Evolutionary conservation across 2,797 vertebrate species (phyloP).

Genomic region (Phoeniculus purpureus): DNA sequence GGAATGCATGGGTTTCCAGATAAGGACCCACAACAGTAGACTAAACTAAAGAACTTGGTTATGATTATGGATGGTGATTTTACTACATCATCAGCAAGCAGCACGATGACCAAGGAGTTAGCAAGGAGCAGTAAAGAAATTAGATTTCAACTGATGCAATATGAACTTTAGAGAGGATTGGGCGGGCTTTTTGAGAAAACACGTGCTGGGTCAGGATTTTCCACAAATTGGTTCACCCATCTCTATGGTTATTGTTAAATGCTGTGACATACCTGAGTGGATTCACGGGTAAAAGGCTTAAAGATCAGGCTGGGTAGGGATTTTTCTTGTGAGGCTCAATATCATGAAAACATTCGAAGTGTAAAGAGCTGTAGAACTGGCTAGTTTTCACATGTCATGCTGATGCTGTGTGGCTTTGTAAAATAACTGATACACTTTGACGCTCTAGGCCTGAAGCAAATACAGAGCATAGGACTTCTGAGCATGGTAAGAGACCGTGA

Average conservation of each 20-base stretch:
- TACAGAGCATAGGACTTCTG: constrained; percentile 69
- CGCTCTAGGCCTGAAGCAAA: constrained; percentile 81
- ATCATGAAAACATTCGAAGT: constrained; percentile 81
- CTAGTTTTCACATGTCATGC: constrained; percentile 85
- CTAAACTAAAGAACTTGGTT: background rate
- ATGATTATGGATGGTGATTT: background rate
- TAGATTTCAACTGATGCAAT: background rate
- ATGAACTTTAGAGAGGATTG: background rate
- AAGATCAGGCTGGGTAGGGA: constrained; percentile 61
- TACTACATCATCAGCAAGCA: background rate
- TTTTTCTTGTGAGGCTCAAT: constrained; percentile 80
- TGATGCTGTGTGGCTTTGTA: constrained; percentile 78
- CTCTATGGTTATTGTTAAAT: constrained; percentile 45
- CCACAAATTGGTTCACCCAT: background rate
- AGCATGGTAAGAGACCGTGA: constrained; percentile 82
- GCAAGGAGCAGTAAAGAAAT: background rate
- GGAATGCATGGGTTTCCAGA: too few relatives aligned
- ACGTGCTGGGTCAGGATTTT: constrained; percentile 21
- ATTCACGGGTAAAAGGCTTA: constrained; percentile 50
- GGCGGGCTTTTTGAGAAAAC: constrained; percentile 1
- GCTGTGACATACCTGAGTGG: constrained; percentile 21
- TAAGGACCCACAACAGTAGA: background rate
- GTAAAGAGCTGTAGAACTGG: constrained; percentile 82
- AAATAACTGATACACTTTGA: constrained; percentile 85
- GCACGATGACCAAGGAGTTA: background rate